phyloP scores from a whole-genome alignment of 2,797 vertebrate genomes.

The Aotus griseimembra region DNA sequence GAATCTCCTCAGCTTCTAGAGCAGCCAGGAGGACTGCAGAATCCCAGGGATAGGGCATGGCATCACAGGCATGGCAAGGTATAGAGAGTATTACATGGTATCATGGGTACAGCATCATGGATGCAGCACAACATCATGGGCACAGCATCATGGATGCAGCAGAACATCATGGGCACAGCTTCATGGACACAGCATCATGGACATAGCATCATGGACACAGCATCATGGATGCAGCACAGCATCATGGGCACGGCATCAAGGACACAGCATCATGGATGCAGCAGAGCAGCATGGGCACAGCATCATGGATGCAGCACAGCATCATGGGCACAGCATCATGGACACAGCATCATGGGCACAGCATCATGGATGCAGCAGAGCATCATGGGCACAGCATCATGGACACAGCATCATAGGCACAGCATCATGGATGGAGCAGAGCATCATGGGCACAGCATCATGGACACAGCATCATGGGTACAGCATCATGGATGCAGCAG shows the following conservation, averaged over 20 bases:
- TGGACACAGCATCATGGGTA: background rate
- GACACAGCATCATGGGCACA: too few relatives aligned
- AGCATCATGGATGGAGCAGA: background rate
- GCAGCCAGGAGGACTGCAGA: background rate
- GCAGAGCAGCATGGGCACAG: background rate
- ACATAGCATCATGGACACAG: background rate
- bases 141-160: too few relatives aligned
- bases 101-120: background rate
- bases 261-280: too few relatives aligned
- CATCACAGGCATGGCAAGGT: background rate
- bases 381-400: background rate
- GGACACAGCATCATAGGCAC: too few relatives aligned
- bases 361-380: too few relatives aligned
- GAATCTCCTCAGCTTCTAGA: slow-evolving; percentile 39
- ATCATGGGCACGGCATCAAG: background rate
- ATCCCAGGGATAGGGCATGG: background rate
- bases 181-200: background rate
- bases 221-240: background rate
- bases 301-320: background rate
- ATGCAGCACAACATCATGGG: too few relatives aligned
- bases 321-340: too few relatives aligned
- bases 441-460: background rate
- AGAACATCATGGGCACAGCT: background rate
- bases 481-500: too few relatives aligned
- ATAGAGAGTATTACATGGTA: background rate